phyloP scores from a whole-genome alignment of 2,113 vertebrate species.

The Cebus imitator region DNA sequence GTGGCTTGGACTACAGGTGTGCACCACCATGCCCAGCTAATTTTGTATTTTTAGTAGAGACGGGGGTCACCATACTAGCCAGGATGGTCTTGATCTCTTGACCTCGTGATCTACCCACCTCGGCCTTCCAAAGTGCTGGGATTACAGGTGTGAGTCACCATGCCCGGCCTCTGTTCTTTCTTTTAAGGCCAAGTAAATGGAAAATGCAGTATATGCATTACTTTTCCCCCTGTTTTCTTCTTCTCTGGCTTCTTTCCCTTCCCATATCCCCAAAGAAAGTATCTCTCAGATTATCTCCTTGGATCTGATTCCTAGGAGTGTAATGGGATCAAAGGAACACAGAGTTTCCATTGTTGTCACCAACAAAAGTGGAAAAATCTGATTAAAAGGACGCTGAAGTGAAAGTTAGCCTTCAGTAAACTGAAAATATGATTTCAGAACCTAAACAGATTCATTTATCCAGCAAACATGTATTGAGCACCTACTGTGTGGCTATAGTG shows the following conservation, averaged over 20 bases:
- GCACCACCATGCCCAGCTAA: too few species aligned
- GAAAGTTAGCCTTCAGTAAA: neutral
- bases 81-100: too few species aligned
- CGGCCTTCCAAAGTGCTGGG: too few species aligned
- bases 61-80: too few species aligned
- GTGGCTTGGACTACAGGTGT: too few species aligned
- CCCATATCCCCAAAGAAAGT: neutral
- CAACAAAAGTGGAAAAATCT: neutral
- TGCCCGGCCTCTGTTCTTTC: neutral
- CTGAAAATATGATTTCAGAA: neutral
- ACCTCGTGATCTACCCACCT: too few species aligned
- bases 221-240: neutral
- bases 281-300: neutral
- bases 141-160: too few species aligned
- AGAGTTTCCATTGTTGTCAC: neutral
- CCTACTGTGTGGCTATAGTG: neutral
- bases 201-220: neutral
- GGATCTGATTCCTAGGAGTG: neutral
- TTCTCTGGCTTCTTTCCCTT: neutral
- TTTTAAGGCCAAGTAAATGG: constrained; percentile 7
- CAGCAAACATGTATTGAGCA: neutral
- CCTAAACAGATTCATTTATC: neutral
- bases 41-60: too few species aligned
- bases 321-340: neutral
- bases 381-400: neutral